Evolutionary conservation across 1,140 invertebrate species (phyloP), one percentile per base, ranked within the genome.

Genomic region (Ruditapes philippinarum): DNA sequence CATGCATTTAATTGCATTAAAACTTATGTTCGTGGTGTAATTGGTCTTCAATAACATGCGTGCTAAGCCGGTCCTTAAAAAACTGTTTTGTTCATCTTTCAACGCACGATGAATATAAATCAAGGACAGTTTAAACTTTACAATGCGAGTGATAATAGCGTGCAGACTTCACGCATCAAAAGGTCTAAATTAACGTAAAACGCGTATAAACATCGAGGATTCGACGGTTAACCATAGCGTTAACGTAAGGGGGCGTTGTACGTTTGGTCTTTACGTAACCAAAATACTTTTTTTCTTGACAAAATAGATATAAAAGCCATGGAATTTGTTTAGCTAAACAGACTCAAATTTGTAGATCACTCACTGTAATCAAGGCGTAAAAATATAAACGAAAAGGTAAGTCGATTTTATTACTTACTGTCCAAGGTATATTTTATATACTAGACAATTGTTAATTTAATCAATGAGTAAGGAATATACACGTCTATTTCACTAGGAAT

Each of bases 171-270:
- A 70, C 36, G 65, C 33, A 38, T 38, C 22, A 70, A 9, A 2
- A 33, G 2, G 1, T 14, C 0, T 4, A 2, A 22, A 19, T 70
- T 70, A n/a, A 70, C 65, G 65, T 70, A 70, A 70, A 17, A 17
- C 1, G 36, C 57, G 57, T 28, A 28, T 70, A 45, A 14, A 70
- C 65, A 33, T 70, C 28, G 65, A 36, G 33, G 14, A 70, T 28
- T 70, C 22, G 31, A 70, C 65, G 65, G 65, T 70, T 38, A 70
- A 38, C 65, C 65, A 38, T 45, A 45, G 14, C n/a, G n/a, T 31
- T 38, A 38, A 40, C 57, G n/a, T n/a, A 70, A 70, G 33, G 36
- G 65, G 65, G 65, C 65, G 65, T 28, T 70, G 25, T 70, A 70
- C 31, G 65, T 25, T 19, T 70, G 36, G 12, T 38, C 28, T 70